Conservation (phyloP, 64 coral and sea anemone species). For the Stichodactyla helianthus region DNA sequence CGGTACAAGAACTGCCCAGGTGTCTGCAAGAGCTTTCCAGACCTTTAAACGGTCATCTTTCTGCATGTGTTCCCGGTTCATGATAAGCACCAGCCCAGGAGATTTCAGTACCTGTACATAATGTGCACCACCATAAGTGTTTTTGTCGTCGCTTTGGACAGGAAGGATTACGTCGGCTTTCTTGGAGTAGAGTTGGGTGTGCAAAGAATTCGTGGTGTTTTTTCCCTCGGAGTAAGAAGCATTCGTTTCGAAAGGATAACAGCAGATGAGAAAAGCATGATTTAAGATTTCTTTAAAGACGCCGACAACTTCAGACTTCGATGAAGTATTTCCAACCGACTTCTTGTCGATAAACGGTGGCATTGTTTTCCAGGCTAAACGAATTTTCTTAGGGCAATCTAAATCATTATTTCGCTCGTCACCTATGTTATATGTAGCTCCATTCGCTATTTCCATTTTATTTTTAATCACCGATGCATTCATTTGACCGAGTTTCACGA, state of each 20-base stretch:
- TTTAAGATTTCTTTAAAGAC: background rate
- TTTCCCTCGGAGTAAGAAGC: background rate
- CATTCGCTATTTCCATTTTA: background rate
- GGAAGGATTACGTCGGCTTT: background rate
- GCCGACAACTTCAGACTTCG: background rate
- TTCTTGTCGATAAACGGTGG: background rate
- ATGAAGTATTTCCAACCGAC: background rate
- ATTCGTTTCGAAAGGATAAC: background rate
- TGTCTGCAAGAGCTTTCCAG: background rate
- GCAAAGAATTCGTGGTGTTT: background rate
- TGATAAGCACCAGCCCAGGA: conserved; percentile 7
- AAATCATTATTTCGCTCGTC: background rate
- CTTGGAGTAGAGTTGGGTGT: background rate
- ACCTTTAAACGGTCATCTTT: background rate
- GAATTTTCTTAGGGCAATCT: background rate
- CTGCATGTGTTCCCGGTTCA: background rate
- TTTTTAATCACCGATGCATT: background rate
- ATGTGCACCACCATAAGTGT: background rate
- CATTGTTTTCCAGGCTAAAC: background rate
- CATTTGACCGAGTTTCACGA: background rate
- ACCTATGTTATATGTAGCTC: background rate
- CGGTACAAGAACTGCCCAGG: background rate
- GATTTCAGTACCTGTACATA: background rate
- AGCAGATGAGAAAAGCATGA: background rate
- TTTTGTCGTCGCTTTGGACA: background rate